These are phyloP conservation scores for Thalassaphorura encarpata DNA, from an alignment of 1,140 invertebrate genomes.

Conservation along the genomic window DNA sequence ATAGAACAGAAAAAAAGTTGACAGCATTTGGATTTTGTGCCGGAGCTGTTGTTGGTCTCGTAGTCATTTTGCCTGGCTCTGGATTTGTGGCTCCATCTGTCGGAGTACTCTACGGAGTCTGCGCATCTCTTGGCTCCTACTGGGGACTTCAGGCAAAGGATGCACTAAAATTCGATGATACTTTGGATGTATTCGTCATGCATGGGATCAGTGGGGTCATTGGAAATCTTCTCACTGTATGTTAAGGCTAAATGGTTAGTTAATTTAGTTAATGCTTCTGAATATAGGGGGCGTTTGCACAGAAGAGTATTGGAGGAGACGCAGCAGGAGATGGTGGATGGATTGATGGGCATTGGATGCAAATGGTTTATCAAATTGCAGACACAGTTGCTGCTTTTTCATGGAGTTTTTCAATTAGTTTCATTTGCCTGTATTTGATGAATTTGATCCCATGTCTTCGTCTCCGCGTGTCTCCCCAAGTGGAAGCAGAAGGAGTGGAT, in stretches of 20 bases:
- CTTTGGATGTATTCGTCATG: conserved; percentile 5
- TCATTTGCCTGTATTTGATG: neutral
- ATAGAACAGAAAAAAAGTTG: neutral
- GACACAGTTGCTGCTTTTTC: neutral
- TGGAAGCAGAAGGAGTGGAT: conserved; percentile 3
- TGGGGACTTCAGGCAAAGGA: neutral
- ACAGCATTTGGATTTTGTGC: conserved; percentile 10
- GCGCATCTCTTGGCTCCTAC: neutral
- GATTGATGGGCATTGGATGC: conserved; percentile 9
- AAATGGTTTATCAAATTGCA: conserved; percentile 3
- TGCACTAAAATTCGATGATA: neutral
- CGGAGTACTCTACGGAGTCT: neutral
- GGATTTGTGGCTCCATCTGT: neutral
- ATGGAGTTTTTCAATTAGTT: neutral
- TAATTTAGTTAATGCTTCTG: neutral
- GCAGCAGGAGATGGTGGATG: neutral
- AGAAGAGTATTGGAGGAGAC: conserved; percentile 3
- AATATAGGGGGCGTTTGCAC: neutral
- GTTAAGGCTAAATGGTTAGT: neutral
- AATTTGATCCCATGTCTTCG: conserved; percentile 3
- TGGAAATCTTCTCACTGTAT: conserved; percentile 7
- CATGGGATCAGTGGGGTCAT: conserved; percentile 6
- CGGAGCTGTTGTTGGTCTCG: conserved; percentile 1
- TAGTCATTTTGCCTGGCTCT: neutral
- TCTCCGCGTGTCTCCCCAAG: neutral